Evolutionary conservation across 2,888 invertebrate species (phyloP).

Genomic region (Ophion slaviceki): DNA sequence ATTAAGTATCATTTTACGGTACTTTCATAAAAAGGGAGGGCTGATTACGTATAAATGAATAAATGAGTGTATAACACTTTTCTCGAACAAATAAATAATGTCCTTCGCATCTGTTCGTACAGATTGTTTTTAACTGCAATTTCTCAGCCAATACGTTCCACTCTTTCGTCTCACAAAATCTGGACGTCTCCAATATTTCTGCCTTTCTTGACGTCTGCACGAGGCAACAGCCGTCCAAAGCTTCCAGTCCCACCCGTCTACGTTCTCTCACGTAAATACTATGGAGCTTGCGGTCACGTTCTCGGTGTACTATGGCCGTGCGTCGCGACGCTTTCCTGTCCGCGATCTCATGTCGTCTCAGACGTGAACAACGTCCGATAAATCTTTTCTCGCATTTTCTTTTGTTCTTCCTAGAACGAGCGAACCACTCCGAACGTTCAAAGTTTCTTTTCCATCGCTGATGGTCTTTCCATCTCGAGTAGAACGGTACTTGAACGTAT

Average conservation of each 20-base stretch:
- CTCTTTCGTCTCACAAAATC: neutral
- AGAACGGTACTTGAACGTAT: neutral
- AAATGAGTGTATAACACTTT: neutral
- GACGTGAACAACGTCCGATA: constrained; percentile 22
- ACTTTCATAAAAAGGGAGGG: too few relatives aligned
- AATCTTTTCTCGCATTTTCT: constrained; percentile 4
- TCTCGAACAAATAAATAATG: neutral
- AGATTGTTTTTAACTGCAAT: too few relatives aligned
- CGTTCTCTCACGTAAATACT: neutral
- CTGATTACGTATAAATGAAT: too few relatives aligned
- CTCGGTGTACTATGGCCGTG: constrained; percentile 11
- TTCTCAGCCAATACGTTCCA: neutral
- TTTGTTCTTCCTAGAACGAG: constrained; percentile 2
- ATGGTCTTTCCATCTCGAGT: neutral
- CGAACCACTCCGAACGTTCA: constrained; percentile 7
- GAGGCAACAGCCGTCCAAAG: neutral
- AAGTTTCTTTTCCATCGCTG: neutral
- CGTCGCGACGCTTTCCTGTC: constrained; percentile 37
- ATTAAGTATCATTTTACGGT: too few relatives aligned
- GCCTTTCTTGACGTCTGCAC: neutral
- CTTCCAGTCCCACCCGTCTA: neutral
- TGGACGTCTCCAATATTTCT: neutral
- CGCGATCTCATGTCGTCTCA: constrained; percentile 15
- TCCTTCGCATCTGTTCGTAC: too few relatives aligned
- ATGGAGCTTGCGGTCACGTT: constrained; percentile 51